A percentile compares a stretch with the other conserved stretches of the same genome.
Evolutionary conservation across 2,888 invertebrate species (phyloP).

Genomic region (Eupelmus urozonus): DNA sequence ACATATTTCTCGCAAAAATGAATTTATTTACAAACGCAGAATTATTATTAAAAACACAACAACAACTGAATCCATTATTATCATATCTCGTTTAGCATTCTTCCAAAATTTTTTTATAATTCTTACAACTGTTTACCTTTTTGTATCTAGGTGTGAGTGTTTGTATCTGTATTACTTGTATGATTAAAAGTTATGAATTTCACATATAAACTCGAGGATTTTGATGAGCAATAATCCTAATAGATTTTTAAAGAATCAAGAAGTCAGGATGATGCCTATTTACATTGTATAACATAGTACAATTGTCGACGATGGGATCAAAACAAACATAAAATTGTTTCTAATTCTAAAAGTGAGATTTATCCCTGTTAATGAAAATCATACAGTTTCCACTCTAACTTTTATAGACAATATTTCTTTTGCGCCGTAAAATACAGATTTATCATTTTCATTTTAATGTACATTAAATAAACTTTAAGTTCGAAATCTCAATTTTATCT

Average conservation of each 20-base stretch:
- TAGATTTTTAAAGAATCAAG: slow-evolving; percentile 5
- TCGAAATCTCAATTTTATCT: too few relatives aligned
- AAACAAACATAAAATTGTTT: slow-evolving; percentile 35
- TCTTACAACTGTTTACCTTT: slow-evolving; percentile 14
- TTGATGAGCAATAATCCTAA: too few relatives aligned
- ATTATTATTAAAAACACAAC: slow-evolving; percentile 22
- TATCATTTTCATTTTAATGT: too few relatives aligned
- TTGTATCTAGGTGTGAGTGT: slow-evolving; percentile 7
- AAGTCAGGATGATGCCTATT: slow-evolving; percentile 34
- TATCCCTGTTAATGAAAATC: slow-evolving; percentile 16
- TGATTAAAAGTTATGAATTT: slow-evolving; percentile 22
- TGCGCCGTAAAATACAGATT: too few relatives aligned
- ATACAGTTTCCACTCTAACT: slow-evolving; percentile 10
- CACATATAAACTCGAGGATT: too few relatives aligned
- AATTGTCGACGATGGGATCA: slow-evolving; percentile 10
- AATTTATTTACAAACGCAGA: slow-evolving; percentile 53
- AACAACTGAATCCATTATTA: slow-evolving; percentile 34
- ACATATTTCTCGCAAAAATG: slow-evolving; percentile 26
- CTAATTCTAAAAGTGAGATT: slow-evolving; percentile 6
- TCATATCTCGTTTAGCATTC: slow-evolving; percentile 21
- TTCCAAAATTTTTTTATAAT: slow-evolving; percentile 22
- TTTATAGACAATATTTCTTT: too few relatives aligned
- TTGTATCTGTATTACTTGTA: slow-evolving; percentile 1
- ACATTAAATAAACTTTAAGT: too few relatives aligned
- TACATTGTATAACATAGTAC: slow-evolving; percentile 39